Base-by-base conservation (phyloP, 2,888 invertebrate species). In the Trachelus iudaicus region DNA sequence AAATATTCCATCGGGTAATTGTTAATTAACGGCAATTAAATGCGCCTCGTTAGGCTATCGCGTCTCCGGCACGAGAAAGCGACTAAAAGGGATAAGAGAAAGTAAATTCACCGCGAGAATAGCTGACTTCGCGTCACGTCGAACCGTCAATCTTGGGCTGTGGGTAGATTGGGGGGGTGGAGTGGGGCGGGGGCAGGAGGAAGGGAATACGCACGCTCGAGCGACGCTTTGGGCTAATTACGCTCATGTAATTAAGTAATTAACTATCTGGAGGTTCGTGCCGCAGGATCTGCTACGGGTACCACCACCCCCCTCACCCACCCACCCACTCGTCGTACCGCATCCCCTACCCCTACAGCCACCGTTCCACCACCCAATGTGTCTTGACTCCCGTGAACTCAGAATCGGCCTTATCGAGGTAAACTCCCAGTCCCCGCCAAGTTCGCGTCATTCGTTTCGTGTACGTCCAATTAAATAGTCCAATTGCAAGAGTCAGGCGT, bases 211-310 rank as follows among this genome's bases (percentile, higher is more conserved):
- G 56, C 56, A 56, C 56, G 56, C 56, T 56, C 56, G 56, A 56
- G 23, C 56, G 56, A 56, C 56, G 77, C 75, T 80, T 75, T 71
- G 79, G 86, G 83, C 87, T 88, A 89, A 89, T 89, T 88, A 88
- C 86, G 80, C 78, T 81, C 82, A 83, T 82, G 87, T 89, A 88
- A 89, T 89, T 89, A 88, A 89, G 89, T 87, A 87, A 89, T 88
- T 89, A 89, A 87, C 86, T 85, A 86, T 85, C 84, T 81, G 83
- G 75, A 56, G 56, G 56, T 56, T 56, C 56, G 56, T 56, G 56
- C 56, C 80, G 78, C 77, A 79, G 84, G 77, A 81, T 83, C 81
- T 69, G 80, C 83, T 81, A 75, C 79, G 77, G 82, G 84, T 81
- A 81, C 79, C 74, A 77, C 76, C 79, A 73, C 79, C 80, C 75